phyloP scores from a whole-genome alignment of 2,888 invertebrate species.

The Macrophya alboannulata region DNA sequence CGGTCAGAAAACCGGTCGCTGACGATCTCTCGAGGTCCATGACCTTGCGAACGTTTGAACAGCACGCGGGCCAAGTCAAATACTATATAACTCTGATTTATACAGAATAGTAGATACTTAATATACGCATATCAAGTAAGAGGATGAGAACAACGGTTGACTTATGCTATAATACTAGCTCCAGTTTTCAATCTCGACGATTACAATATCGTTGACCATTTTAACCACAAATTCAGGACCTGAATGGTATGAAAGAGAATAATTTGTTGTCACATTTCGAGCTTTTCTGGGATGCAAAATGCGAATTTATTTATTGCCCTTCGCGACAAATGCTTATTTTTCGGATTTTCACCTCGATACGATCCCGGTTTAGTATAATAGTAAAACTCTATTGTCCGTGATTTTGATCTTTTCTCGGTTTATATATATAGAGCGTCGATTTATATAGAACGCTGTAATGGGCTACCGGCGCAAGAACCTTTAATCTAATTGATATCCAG shows the following conservation, averaged over 20 bases:
- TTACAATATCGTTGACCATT: neutral
- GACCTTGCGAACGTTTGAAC: conserved; percentile 49
- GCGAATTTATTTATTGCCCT: neutral
- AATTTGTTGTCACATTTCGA: neutral
- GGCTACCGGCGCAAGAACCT: conserved; percentile 40
- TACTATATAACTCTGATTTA: conserved; percentile 13
- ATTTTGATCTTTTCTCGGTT: conserved; percentile 19
- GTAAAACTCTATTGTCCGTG: neutral
- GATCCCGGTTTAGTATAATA: neutral
- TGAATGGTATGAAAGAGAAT: neutral
- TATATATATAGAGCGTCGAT: conserved; percentile 10
- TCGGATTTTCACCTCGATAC: neutral
- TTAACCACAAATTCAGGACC: neutral
- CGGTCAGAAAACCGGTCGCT: conserved; percentile 49
- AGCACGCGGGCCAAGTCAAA: neutral
- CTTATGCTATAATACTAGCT: neutral
- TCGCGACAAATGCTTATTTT: neutral
- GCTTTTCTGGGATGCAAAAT: neutral
- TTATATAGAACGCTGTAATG: conserved; percentile 37
- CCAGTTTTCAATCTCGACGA: neutral
- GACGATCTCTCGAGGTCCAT: conserved; percentile 46
- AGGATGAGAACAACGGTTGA: neutral
- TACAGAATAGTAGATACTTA: neutral
- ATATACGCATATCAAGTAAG: neutral
- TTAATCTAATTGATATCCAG: conserved; percentile 54